phyloP scores from a whole-genome alignment of 2,797 vertebrate genomes.

The Poeciliopsis presidionis region DNA sequence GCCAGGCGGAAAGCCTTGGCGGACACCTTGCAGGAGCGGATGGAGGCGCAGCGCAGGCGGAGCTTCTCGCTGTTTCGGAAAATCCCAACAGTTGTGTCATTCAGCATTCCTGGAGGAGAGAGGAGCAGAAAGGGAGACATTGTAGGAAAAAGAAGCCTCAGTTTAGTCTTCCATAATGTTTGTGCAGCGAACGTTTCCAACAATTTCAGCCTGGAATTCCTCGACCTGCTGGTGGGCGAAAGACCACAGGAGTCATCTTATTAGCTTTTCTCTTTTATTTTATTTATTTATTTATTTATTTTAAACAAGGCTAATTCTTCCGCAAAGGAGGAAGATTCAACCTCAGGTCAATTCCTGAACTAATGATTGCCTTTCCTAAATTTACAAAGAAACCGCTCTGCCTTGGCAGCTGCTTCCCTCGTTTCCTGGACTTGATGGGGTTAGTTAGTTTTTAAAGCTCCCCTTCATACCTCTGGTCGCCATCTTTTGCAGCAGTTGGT shows the following conservation, averaged over 20 bases:
- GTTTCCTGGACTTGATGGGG: background rate
- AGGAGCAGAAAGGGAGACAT: slow-evolving; percentile 45
- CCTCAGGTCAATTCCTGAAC: background rate
- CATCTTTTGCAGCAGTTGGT: slow-evolving; percentile 90
- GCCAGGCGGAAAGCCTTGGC: slow-evolving; percentile 89
- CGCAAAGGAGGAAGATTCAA: background rate
- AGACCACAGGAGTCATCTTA: slow-evolving; percentile 10
- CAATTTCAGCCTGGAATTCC: slow-evolving; percentile 21
- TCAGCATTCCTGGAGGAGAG: slow-evolving; percentile 84
- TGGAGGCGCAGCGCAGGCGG: slow-evolving; percentile 88
- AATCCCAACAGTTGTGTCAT: slow-evolving; percentile 91
- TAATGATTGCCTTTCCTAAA: background rate
- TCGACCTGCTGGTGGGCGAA: background rate
- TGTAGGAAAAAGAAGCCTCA: slow-evolving; percentile 47
- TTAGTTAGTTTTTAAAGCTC: slow-evolving; percentile 4
- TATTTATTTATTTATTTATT: no score
- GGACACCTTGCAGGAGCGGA: slow-evolving; percentile 88
- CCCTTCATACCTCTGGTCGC: slow-evolving; percentile 85
- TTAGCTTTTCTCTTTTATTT: slow-evolving; percentile 2
- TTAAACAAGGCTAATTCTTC: no score
- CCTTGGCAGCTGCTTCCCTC: background rate
- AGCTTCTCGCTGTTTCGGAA: slow-evolving; percentile 88
- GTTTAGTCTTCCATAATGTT: slow-evolving; percentile 34
- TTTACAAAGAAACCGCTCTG: background rate
- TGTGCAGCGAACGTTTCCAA: slow-evolving; percentile 35